Evolutionary conservation across 2,888 invertebrate species (phyloP), one percentile per base, ranked within the genome.

Genomic region (Fissipunctia ypsillon): DNA sequence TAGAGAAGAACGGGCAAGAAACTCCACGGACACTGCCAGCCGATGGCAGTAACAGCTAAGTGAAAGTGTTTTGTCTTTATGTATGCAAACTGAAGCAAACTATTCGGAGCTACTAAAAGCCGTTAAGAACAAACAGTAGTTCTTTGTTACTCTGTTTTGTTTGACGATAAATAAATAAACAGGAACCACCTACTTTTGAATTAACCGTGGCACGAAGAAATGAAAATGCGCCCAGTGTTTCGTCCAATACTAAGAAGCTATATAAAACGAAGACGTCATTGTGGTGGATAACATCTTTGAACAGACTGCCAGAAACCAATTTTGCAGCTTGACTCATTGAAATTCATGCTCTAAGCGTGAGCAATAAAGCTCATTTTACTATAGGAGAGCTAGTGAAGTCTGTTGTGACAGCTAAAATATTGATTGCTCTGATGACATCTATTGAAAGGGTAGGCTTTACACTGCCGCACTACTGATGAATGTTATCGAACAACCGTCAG

Each of bases 391-490:
- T 14, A 28, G 31, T 28, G 3, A n/a, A 50, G 28, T 41, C 28
- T 19, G 7, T 50, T 22, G 28, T 3, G n/a, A 31, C 19, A n/a
- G 9, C 45, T 71, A 35, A 70, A 69, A 45, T 69, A 57, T 71
- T 28, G 38, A 69, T 69, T 48, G 56, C 28, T 74, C 31, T 45
- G 35, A 54, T 69, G 70, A 54, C 75, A 74, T 48, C 41, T 73
- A 64, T 78, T 81, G 70, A 77, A 78, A 70, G 61, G 54, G 69
- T 69, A 61, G 61, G 73, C 70, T 71, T 70, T 59, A 54, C 57
- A 48, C 59, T 64, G 64, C 45, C 45, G 25, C 77, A 43, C 56
- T 57, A 50, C 50, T 63, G 57, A 69, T 70, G 38, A 66, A 56
- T 68, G 61, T 52, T 69, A 41, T 57, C n/a, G 35, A 66, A 43